phyloP scores from a whole-genome alignment of 2,113 vertebrate species.

The Sakesphorus luctuosus region DNA sequence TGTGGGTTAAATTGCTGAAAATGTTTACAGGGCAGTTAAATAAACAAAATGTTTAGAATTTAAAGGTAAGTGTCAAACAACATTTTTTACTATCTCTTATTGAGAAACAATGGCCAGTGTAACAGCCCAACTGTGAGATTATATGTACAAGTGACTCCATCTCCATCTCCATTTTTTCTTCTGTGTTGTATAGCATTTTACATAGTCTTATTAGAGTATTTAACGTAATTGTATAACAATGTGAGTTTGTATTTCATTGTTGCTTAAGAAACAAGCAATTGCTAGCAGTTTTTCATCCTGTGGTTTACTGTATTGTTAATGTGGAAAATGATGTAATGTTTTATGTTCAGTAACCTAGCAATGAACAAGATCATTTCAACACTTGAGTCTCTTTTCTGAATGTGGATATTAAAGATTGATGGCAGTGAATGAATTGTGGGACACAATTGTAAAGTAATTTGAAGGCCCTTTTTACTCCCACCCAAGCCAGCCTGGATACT shows the following conservation, averaged over 20 bases:
- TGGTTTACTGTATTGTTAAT: neutral
- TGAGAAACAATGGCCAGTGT: neutral
- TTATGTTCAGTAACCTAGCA: neutral
- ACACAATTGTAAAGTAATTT: neutral
- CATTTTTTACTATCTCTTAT: neutral
- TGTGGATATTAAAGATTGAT: neutral
- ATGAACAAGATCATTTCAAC: neutral
- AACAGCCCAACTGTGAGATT: neutral
- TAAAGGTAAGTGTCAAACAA: neutral
- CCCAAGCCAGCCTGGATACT: neutral
- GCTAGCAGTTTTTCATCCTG: neutral
- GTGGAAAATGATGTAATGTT: neutral
- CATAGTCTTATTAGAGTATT: neutral
- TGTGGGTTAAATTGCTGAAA: neutral
- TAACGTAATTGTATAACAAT: neutral
- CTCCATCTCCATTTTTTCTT: neutral
- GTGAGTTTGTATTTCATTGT: neutral
- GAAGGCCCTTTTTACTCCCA: neutral
- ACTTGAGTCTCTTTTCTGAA: neutral
- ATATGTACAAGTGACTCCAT: neutral
- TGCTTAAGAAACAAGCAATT: neutral
- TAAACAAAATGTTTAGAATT: neutral
- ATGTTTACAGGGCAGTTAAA: neutral
- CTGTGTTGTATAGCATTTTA: neutral
- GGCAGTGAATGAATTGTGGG: neutral